Evolutionary conservation across 2,113 vertebrate species (phyloP), one percentile per base, ranked within the genome.

Genomic region (Chlamydotis undulata): DNA sequence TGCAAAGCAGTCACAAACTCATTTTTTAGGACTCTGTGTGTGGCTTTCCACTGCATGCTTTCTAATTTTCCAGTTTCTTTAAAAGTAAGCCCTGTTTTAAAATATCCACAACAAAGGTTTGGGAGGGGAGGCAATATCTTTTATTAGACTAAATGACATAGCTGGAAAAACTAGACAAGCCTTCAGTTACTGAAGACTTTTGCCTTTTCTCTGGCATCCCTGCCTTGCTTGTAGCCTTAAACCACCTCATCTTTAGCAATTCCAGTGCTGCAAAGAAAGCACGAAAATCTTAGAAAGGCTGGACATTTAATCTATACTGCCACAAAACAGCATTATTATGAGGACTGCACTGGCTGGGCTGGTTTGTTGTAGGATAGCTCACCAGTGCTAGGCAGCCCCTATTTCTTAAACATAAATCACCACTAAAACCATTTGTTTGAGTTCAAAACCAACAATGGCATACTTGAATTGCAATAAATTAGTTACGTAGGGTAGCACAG

Each of bases 361-460:
- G 84, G 53, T 91, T 96, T 94, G 77, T 91, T 93, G 70, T 87
- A 95, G 89, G 84, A 73, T 21, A 89, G 53, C 43, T 92, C 77
- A 39, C 39, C 65, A 73, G 65, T 68, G 68, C 49, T n/a, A 61
- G 74, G 65, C 75, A 91, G 90, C 70, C 96, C 94, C 47, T 85
- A 63, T 94, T 95, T 95, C 93, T 85, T 80, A 80, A 91, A 69
- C 31, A 63, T 91, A 88, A 91, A 94, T 90, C 78, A 85, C 37
- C 39, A 56, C 35, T 79, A 79, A 87, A 93, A 39, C 33, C 33
- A 19, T 80, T 93, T 81, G n/a, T 80, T 88, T 78, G 86, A 92
- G 37, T 86, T 91, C 83, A 96, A 95, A 96, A 49, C 41, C 57
- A 95, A 65, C 41, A 88, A 80, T 12, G 7, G 41, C 26, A 19